phyloP scores from a whole-genome alignment of 2,113 vertebrate species.

The Eurystomus gularis region DNA sequence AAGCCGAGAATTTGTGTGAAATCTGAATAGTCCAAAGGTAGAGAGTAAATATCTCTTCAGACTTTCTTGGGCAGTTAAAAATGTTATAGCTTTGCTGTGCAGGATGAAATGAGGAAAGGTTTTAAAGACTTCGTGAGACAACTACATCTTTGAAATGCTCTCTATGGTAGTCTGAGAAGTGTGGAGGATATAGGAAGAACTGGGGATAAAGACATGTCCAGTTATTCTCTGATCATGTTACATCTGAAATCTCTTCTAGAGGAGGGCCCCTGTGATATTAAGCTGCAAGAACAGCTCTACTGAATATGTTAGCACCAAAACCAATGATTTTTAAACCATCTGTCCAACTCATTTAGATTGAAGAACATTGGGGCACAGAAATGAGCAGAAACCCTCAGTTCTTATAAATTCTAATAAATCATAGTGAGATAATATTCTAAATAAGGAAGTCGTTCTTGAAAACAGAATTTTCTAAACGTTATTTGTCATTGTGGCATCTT shows the following conservation, averaged over 20 bases:
- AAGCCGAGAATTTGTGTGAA: not conserved
- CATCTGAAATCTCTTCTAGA: not conserved
- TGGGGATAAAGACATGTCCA: not conserved
- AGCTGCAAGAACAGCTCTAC: not conserved
- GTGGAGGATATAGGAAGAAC: not conserved
- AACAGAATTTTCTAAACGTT: not conserved
- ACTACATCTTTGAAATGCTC: not conserved
- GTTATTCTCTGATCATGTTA: not conserved
- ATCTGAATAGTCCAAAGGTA: not conserved
- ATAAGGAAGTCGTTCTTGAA: not conserved
- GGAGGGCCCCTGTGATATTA: not conserved
- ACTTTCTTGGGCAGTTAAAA: not conserved
- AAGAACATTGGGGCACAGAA: not conserved
- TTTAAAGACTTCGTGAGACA: not conserved
- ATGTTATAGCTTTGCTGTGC: not conserved
- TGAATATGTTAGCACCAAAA: not conserved
- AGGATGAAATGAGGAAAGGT: not conserved
- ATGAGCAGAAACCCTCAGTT: not conserved
- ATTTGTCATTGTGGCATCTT: not conserved
- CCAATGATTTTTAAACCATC: conserved; percentile 3
- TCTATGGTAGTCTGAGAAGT: not conserved
- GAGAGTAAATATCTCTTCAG: not conserved
- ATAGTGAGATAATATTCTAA: not conserved
- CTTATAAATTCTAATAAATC: not conserved
- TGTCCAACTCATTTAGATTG: not conserved